Conservation (phyloP, 2,797 vertebrate genomes). For the Holocentrus rufus region DNA sequence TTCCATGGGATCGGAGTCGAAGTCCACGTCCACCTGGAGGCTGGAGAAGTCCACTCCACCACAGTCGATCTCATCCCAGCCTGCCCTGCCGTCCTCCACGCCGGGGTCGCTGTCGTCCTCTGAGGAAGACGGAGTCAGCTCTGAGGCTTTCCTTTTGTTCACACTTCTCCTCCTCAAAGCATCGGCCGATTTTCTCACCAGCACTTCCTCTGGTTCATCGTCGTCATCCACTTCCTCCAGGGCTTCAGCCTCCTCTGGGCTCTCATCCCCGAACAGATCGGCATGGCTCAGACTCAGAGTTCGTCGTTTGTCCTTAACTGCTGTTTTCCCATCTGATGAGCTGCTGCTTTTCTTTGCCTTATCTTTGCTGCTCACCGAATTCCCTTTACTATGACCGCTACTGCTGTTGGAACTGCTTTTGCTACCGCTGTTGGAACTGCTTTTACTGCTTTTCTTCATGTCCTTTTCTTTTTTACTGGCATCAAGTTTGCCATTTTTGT, state of each 20-base stretch:
- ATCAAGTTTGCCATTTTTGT: slow-evolving; percentile 81
- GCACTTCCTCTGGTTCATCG: slow-evolving; percentile 62
- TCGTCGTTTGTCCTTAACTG: slow-evolving; percentile 72
- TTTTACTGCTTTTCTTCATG: slow-evolving; percentile 62
- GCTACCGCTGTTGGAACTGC: slow-evolving; percentile 56
- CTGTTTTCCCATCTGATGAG: slow-evolving; percentile 63
- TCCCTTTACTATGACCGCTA: slow-evolving; percentile 21
- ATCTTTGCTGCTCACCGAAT: slow-evolving; percentile 59
- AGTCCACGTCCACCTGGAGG: slow-evolving; percentile 90
- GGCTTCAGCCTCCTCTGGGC: slow-evolving; percentile 83
- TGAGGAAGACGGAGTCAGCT: slow-evolving; percentile 73
- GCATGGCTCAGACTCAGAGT: slow-evolving; percentile 89
- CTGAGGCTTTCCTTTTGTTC: slow-evolving; percentile 72
- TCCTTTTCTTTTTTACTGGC: slow-evolving; percentile 66
- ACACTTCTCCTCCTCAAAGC: slow-evolving; percentile 70
- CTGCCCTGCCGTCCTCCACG: slow-evolving; percentile 25
- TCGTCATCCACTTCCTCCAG: slow-evolving; percentile 59
- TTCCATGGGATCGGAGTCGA: slow-evolving; percentile 95
- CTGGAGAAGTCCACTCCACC: slow-evolving; percentile 81
- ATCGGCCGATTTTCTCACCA: slow-evolving; percentile 77
- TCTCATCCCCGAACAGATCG: slow-evolving; percentile 95
- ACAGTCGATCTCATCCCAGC: slow-evolving; percentile 66
- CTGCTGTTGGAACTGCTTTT: slow-evolving; percentile 22
- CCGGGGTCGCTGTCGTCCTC: slow-evolving; percentile 64
- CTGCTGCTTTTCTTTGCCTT: slow-evolving; percentile 67